phyloP scores from a whole-genome alignment of 2,888 invertebrate species.

The Sesia bembeciformis region DNA sequence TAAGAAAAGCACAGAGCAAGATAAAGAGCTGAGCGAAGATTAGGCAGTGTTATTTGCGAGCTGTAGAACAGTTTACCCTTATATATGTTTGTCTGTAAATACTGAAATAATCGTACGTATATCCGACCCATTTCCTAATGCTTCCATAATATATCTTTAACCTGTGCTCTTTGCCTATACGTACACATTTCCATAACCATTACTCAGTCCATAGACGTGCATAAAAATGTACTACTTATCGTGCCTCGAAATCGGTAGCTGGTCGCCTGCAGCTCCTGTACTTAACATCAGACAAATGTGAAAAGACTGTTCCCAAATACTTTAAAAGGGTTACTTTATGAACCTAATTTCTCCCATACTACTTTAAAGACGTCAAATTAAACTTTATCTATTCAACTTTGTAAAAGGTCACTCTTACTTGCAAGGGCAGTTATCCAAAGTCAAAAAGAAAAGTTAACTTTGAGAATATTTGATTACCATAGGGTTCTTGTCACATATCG shows the following conservation, averaged over 20 bases:
- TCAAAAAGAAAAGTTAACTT: too few relatives aligned
- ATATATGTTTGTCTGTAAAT: conserved; percentile 28
- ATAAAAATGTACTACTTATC: conserved; percentile 37
- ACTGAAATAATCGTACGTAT: conserved; percentile 26
- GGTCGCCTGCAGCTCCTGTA: conserved; percentile 66
- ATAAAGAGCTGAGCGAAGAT: conserved; percentile 64
- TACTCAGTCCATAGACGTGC: conserved; percentile 42
- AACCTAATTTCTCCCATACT: too few relatives aligned
- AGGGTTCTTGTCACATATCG: too few relatives aligned
- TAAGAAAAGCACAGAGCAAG: conserved; percentile 58
- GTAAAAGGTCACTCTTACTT: too few relatives aligned
- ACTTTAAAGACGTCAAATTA: too few relatives aligned
- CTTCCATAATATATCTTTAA: conserved; percentile 9
- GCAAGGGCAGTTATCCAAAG: too few relatives aligned
- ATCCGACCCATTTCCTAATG: conserved; percentile 41
- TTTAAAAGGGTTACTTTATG: background rate
- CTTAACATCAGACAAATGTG: conserved; percentile 33
- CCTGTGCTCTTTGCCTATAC: conserved; percentile 48
- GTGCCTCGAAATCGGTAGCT: conserved; percentile 59
- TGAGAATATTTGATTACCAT: too few relatives aligned
- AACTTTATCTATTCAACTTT: too few relatives aligned
- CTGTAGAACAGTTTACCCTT: conserved; percentile 36
- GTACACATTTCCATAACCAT: conserved; percentile 25
- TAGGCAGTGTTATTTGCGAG: conserved; percentile 72
- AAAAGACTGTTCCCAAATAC: background rate